phyloP scores from a whole-genome alignment of 53 echinoderm and acorn worm species.

The Antedon mediterranea region DNA sequence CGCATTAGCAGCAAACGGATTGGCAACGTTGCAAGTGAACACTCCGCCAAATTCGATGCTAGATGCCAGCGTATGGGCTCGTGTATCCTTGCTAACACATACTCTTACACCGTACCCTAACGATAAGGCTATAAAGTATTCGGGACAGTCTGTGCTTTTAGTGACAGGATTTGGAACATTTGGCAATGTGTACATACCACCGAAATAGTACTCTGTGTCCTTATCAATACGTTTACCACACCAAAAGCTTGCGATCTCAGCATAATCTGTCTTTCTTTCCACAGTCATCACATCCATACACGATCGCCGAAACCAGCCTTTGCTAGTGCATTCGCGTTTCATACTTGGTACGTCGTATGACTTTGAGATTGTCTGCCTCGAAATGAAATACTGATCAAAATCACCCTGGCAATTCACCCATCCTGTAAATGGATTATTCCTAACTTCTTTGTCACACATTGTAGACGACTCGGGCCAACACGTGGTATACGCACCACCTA shows the following conservation, averaged over 20 bases:
- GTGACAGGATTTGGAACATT: not conserved
- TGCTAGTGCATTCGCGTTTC: too few species aligned
- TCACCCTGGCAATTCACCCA: conserved; percentile 8
- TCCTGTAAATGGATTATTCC: conserved; percentile 17
- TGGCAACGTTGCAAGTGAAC: not conserved
- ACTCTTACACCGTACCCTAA: not conserved
- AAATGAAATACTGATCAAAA: conserved; percentile 1
- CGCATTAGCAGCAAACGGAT: not conserved
- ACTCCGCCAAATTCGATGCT: conserved; percentile 10
- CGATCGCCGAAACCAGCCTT: not conserved
- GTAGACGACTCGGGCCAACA: not conserved
- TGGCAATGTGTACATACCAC: not conserved
- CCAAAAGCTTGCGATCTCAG: not conserved
- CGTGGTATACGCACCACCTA: conserved; percentile 22
- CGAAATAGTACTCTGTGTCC: not conserved
- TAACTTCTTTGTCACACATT: conserved; percentile 4
- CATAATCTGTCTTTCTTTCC: not conserved
- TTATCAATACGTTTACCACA: not conserved
- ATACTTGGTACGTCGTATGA: not conserved
- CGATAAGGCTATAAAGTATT: not conserved
- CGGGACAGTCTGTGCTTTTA: not conserved
- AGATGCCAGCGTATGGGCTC: not conserved
- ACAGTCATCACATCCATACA: not conserved
- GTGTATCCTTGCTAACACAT: not conserved
- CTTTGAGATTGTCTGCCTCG: not conserved